Evolutionary conservation across 2,888 invertebrate species (phyloP), one percentile per base, ranked within the genome.

Genomic region (Dolichomitus sp.): DNA sequence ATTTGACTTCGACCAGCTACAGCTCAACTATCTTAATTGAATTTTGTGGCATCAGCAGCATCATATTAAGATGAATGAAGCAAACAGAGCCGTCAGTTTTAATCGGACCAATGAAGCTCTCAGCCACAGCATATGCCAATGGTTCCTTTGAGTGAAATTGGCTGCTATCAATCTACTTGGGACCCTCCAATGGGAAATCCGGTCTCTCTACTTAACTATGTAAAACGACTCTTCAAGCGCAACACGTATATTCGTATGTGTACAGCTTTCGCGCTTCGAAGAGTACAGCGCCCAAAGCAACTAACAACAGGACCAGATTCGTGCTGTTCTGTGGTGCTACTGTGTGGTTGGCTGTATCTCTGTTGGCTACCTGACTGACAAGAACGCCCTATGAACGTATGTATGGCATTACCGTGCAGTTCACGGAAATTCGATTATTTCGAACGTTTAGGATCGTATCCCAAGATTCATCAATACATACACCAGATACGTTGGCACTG

Each of bases 361-460:
- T n/a, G 45, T 59, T 33, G 45, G 33, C 37, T 30, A 17, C 12
- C 59, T 72, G 30, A 59, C 57, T 45, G 57, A 72, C 57, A 59
- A 12, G 12, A 59, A 19, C 45, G 30, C 30, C 6, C 30, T 14
- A 23, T 7, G 42, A 27, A 40, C 57, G 17, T 27, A 42, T 17
- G 54, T 42, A 19, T 30, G 9, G 70, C 30, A 45, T 42, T 7
- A 59, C 42, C 27, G 61, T 57, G 4, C 11, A 30, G 59, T 17
- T 17, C 59, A 19, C 66, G 81, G 72, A 81, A 76, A 81, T 81
- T 76, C 76, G 76, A 81, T 72, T 76, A 81, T 76, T 76, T 72
- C 76, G 54, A 50, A 17, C 54, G 37, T 61, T 61, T 61, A 61
- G 48, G 68, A 63, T 80, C 74, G 61, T 57, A 68, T 48, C 50